Percentiles rank a stretch among this genome's conserved stretches.
These are phyloP conservation scores for Lasius platythorax DNA, from an alignment of 2,888 invertebrate genomes.

Conservation along the genomic window DNA sequence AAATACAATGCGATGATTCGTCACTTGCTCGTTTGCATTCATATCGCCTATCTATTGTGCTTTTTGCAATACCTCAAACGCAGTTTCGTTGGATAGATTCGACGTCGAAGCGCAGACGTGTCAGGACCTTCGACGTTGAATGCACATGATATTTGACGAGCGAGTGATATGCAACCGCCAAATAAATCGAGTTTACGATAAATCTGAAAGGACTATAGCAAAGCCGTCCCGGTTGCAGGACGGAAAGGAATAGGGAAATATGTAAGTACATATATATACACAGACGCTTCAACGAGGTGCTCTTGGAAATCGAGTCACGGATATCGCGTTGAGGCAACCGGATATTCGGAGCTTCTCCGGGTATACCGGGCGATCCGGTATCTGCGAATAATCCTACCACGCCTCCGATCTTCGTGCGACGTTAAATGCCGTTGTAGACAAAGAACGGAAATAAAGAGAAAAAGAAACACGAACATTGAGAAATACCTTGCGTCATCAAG, in stretches of 20 bases:
- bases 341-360: constrained; percentile 72
- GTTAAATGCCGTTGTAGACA: constrained; percentile 71
- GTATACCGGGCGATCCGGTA: constrained; percentile 75
- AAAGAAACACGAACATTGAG: constrained; percentile 18
- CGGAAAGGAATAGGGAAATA: constrained; percentile 61
- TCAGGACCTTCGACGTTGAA: constrained; percentile 46
- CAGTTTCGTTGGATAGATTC: constrained; percentile 40
- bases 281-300: constrained; percentile 64
- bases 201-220: constrained; percentile 60
- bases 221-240: constrained; percentile 38
- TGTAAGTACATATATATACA: constrained; percentile 39
- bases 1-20: constrained; percentile 58
- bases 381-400: constrained; percentile 79
- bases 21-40: constrained; percentile 50
- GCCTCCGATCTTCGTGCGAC: constrained; percentile 76
- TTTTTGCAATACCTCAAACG: constrained; percentile 39
- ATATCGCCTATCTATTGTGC: constrained; percentile 29
- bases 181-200: constrained; percentile 65
- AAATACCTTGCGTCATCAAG: constrained; percentile 4
- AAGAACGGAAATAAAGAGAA: constrained; percentile 58
- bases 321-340: constrained; percentile 81
- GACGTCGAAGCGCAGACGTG: constrained; percentile 11
- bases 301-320: constrained; percentile 82
- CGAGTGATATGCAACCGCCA: constrained; percentile 62
- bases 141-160: constrained; percentile 57